Evolutionary conservation across 35 echinoderm and acorn worm genomes (phyloP).

Genomic region (Stichopus chloronotus): DNA sequence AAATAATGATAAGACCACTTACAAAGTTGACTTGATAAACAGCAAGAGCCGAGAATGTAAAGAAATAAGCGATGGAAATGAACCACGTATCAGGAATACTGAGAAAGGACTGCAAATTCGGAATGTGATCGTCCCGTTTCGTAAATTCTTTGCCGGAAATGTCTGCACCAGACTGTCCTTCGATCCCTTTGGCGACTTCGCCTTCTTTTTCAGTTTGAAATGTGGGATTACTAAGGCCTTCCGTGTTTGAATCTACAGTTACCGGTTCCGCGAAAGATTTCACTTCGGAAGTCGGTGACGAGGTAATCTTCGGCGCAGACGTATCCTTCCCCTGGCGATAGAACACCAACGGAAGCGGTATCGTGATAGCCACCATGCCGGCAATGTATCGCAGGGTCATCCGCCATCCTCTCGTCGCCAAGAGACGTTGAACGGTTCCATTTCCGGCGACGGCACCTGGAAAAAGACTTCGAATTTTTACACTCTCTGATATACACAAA

Average conservation of each 20-base stretch:
- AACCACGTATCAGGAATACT: not conserved
- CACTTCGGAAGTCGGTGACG: not conserved
- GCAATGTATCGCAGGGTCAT: not conserved
- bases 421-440: not conserved
- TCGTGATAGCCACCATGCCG: not conserved
- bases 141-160: not conserved
- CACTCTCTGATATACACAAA: not conserved
- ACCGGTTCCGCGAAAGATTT: not conserved
- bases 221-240: not conserved
- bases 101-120: not conserved
- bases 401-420: not conserved
- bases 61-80: not conserved
- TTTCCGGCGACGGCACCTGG: not conserved
- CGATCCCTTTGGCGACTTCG: not conserved
- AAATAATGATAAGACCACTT: not conserved
- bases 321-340: not conserved
- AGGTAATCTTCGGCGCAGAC: not conserved
- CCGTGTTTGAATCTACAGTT: not conserved
- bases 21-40: constrained; percentile 23
- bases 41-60: not conserved
- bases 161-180: not conserved
- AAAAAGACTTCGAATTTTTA: not conserved
- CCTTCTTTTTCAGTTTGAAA: not conserved
- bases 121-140: not conserved
- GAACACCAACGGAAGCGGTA: not conserved